Evolutionary conservation across 1,140 invertebrate species (phyloP), one percentile per base, ranked within the genome.

Genomic region (Penaeus chinensis): DNA sequence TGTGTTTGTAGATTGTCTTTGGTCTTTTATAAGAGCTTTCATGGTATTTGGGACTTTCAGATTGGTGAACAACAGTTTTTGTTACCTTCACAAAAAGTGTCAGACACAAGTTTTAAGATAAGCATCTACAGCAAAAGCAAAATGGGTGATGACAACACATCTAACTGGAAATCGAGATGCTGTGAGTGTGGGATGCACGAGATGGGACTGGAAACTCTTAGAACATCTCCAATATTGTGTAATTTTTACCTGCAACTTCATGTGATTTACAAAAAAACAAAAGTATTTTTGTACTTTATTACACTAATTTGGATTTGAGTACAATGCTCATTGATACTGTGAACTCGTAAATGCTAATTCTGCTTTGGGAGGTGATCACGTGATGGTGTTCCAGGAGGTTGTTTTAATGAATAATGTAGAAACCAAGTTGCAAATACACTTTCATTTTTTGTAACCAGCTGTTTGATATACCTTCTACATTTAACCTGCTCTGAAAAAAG

Each of bases 281-380:
- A 87, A 87, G 79, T 87, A 87, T 87, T 87, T 87, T 87, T 87
- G 85, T 87, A 87, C 85, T 87, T 87, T 87, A 87, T 78, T 87
- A 87, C 79, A 74, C 77, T 87, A 79, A 87, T 76, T 87, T 87
- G 85, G 85, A 87, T 82, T 82, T 87, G 65, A 82, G 85, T 87
- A 87, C 85, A 87, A 87, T 76, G 85, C 85, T 87, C 78, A 87
- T 87, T 87, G 85, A 71, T 87, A 76, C 85, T 82, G 66, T 87
- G 78, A 82, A 82, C 85, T 69, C 63, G 69, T 32, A 74, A 74
- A 74, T 82, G 74, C 79, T 81, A 82, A 82, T 87, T 61, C 79
- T 85, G 76, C 76, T 66, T 62, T 78, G 84, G 84, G 84, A 78
- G 79, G 66, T 82, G 78, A 81, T 82, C 85, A 76, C 47, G 60